These are phyloP conservation scores for Marmota flaviventris DNA, from an alignment of 2,113 vertebrate genomes.

Conservation along the genomic window DNA sequence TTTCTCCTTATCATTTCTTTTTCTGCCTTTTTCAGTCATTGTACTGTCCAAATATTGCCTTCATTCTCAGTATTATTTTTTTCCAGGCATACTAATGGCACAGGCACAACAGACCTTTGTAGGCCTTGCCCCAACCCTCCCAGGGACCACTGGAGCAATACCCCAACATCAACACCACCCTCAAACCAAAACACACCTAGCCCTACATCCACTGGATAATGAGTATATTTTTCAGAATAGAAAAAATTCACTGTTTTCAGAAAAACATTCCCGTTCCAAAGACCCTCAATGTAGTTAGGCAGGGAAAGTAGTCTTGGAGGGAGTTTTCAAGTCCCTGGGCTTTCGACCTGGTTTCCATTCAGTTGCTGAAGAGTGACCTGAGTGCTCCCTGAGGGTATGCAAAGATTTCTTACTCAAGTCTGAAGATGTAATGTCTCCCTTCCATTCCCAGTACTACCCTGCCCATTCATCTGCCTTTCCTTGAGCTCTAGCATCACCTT, in stretches of 20 bases:
- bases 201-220: background rate
- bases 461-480: background rate
- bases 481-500: background rate
- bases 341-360: constrained; percentile 44
- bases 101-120: constrained; percentile 95
- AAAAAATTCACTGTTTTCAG: background rate
- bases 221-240: background rate
- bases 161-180: background rate
- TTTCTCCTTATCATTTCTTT: too few species aligned
- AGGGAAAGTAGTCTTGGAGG: constrained; percentile 39
- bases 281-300: background rate
- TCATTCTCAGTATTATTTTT: background rate
- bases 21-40: background rate
- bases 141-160: background rate
- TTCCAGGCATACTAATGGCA: constrained; percentile 93
- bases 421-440: background rate
- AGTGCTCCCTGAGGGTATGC: background rate
- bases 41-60: background rate
- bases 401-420: background rate
- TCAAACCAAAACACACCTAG: background rate
- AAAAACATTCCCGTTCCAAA: background rate
- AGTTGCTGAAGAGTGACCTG: background rate
- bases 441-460: background rate
- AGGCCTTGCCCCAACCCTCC: constrained; percentile 69
- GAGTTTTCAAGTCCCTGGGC: constrained; percentile 62